A percentile compares a stretch with the other conserved stretches of the same genome.
phyloP scores from a whole-genome alignment of 1,140 invertebrate genomes.

The Drosophila micromelanica region DNA sequence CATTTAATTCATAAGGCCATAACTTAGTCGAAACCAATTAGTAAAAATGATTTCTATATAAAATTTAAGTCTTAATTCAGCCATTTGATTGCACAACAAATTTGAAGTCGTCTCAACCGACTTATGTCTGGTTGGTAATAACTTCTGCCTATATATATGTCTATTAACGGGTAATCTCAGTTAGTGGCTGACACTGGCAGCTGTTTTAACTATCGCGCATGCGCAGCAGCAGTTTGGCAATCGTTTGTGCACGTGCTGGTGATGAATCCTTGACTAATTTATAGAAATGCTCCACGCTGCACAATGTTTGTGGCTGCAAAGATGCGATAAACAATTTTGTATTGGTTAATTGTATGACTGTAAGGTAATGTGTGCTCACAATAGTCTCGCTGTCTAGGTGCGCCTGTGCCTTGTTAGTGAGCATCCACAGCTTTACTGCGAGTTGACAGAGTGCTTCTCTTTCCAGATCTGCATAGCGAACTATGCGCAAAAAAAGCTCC shows the following conservation, averaged over 20 bases:
- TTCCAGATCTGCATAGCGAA: constrained; percentile 89
- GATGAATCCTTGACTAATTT: constrained; percentile 63
- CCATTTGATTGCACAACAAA: constrained; percentile 46
- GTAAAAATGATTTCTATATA: constrained; percentile 10
- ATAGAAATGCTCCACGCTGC: constrained; percentile 65
- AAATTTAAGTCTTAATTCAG: constrained; percentile 48
- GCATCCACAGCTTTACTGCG: constrained; percentile 91
- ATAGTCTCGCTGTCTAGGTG: constrained; percentile 70
- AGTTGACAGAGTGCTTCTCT: constrained; percentile 87
- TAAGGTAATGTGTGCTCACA: constrained; percentile 38
- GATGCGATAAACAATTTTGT: not conserved
- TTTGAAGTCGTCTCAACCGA: constrained; percentile 8
- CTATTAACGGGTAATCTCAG: constrained; percentile 35
- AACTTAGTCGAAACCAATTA: constrained; percentile 19
- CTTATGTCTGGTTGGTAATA: constrained; percentile 6
- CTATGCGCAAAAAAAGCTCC: constrained; percentile 90
- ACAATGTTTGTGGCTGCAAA: constrained; percentile 58
- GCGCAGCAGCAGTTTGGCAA: constrained; percentile 68
- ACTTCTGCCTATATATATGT: constrained; percentile 24
- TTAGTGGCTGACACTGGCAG: constrained; percentile 3
- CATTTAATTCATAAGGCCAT: not conserved
- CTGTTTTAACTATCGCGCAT: constrained; percentile 64
- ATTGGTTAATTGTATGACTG: too few species aligned
- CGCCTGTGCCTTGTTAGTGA: constrained; percentile 88
- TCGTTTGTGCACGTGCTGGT: constrained; percentile 53